Base-by-base conservation (phyloP, 2,888 invertebrate genomes). In the Drosophila affinis region DNA sequence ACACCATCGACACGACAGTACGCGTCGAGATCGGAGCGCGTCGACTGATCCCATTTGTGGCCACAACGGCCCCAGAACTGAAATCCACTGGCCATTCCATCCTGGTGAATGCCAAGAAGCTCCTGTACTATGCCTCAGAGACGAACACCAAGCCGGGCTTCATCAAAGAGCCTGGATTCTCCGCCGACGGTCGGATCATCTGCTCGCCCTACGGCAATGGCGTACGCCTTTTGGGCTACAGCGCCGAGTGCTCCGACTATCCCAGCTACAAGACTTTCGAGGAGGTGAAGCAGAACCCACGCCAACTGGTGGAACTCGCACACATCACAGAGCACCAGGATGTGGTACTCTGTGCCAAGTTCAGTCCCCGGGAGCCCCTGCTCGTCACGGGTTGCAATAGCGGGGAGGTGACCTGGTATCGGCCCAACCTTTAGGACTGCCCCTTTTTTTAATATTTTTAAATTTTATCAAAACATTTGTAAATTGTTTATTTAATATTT, bases 151-250 rank as follows among this genome's bases (percentile, higher is more conserved):
- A 97, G 1, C 96, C 96, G 76, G 98, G 98, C 0, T 98, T 96
- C 84, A 98, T 98, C 62, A 98, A 98, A 92, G 98, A 98, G 90
- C 93, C 97, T 52, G 97, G 97, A 85, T 98, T 97, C 91, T 98
- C 98, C 1, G 93, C 96, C 1, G 98, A 98, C 91, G 98, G 98
- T 0, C 94, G 98, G 56, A 92, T 98, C 10, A 95, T 98, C 32
- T 97, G 97, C 89, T 98, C 98, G 0, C 98, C 98, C 0, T 98
- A 95, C 91, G 96, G 95, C 0, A 95, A 95, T 87, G 98, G 98
- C 34, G 94, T 98, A 71, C 93, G 98, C n/a, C 93, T 98, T 4
- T 92, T 98, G 27, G 95, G 96, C 0, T 96, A 98, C 81, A 95
- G 95, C 83, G 93, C 94, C 9, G 93, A 95, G 55, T 97, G 97